Conservation (phyloP, 2,888 invertebrate species). For the Chrysolina americana region DNA sequence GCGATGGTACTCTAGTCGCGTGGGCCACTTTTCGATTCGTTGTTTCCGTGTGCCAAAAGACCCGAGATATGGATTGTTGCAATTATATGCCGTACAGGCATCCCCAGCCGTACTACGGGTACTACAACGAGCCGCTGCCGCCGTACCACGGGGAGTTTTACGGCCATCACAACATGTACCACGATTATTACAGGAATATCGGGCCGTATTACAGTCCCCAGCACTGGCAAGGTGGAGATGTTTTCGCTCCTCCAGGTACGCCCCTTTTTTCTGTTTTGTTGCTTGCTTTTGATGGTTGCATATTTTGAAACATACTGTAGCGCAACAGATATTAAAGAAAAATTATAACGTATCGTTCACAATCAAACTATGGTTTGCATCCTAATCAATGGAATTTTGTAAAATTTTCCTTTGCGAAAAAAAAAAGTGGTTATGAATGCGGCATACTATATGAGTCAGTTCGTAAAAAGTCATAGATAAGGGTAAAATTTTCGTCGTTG, state of each 20-base stretch:
- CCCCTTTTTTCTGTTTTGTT: slow-evolving; percentile 37
- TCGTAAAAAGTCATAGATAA: no score
- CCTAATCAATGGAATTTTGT: no score
- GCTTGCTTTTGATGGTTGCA: no score
- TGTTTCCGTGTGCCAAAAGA: slow-evolving; percentile 41
- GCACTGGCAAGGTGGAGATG: slow-evolving; percentile 63
- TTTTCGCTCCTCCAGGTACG: slow-evolving; percentile 64
- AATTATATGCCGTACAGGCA: slow-evolving; percentile 67
- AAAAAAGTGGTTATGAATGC: no score
- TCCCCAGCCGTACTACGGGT: slow-evolving; percentile 63
- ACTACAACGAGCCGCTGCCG: slow-evolving; percentile 63
- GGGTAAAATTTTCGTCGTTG: no score
- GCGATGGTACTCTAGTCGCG: slow-evolving; percentile 36
- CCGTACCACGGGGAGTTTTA: slow-evolving; percentile 61
- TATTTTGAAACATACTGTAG: no score
- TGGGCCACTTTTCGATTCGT: slow-evolving; percentile 6
- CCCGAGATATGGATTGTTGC: slow-evolving; percentile 66
- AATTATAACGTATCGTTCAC: no score
- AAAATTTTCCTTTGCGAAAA: no score
- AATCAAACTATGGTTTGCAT: no score
- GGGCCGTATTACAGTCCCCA: slow-evolving; percentile 61
- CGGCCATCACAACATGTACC: slow-evolving; percentile 60
- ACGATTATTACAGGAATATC: slow-evolving; percentile 62
- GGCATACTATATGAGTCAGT: no score
- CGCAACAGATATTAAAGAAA: no score